Base-by-base conservation (phyloP, 2,888 invertebrate species). In the Helleia helle region DNA sequence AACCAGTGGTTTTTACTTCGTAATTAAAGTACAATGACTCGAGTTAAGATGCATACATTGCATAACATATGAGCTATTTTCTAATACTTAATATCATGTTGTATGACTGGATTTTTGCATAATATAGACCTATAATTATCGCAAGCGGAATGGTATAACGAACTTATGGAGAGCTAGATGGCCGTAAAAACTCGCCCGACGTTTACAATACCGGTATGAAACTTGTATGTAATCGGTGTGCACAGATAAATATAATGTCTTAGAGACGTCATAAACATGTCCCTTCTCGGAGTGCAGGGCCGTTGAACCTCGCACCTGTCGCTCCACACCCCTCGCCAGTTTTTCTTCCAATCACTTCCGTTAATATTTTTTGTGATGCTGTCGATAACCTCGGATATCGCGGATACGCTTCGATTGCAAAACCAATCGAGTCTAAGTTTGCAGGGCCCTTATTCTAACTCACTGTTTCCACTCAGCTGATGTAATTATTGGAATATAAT, bases 341-440 rank as follows among this genome's bases (percentile, higher is more conserved):
- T 81, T 80, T 80, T 80, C 65, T 58, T n/a, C n/a, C n/a, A 62
- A 58, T 58, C 51, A 77, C 80, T 83, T 83, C 81, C 83, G 81
- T 71, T 66, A 56, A 65, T 51, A 47, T 66, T 81, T 80, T 80
- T 83, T 83, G 62, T 69, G 65, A 61, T 65, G 59, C 69, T 63
- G 67, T 67, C 79, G 71, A 74, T 76, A 80, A 74, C 74, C 73
- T 65, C 67, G 56, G 71, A 74, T 73, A 71, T 65, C 68, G 62
- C 71, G 70, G 79, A 73, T 69, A 73, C 73, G 76, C 60, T 67
- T 80, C 79, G 79, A 80, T 83, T 79, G 71, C 67, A 58, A 63
- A 71, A 76, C 69, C 11, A 12, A 34, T 34, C 34, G 9, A 7
- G 5, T 7, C 18, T 12, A 22, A 22, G 34, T 22, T 34, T 22